Evolutionary conservation across 2,888 invertebrate species (phyloP), one percentile per base, ranked within the genome.

Genomic region (Atethmia centrago): DNA sequence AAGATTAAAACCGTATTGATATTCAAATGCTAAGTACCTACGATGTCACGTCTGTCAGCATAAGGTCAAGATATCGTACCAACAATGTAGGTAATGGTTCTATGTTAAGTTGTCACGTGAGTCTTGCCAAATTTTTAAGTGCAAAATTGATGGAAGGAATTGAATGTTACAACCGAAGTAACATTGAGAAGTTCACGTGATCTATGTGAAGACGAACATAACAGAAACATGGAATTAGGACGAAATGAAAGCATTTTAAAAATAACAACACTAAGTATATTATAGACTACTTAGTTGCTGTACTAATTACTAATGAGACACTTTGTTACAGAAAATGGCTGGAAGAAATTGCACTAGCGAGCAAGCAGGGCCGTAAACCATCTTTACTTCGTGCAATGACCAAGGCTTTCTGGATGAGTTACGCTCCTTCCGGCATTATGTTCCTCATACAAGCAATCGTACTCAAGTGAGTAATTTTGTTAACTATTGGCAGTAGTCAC

Each of bases 341-440:
- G 77, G 97, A 97, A 90, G 97, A 98, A 92, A 92, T 97, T 81
- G 96, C 97, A 79, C 92, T 95, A 77, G 96, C 97, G 3, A 96
- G 95, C 90, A 96, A 94, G 73, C 95, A 96, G 82, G 96, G 96
- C 19, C 95, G 96, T 84, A 96, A 97, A 85, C 97, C 98, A 8
- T 97, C 97, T 40, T 95, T 98, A 19, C 95, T 97, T 45, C 97
- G 97, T 79, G 97, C 97, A 19, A 96, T 98, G 89, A 95, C 97
- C 76, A 96, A 97, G 80, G 97, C 98, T 45, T 98, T 98, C 92
- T 97, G 97, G 97, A 96, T 97, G 87, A 97, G 97, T 87, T 97
- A 97, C 87, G 94, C 97, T 71, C 94, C 97, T 83, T 98, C 97
- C 89, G 96, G 97, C 69, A 86, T 97, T 78, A 96, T 97, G 92